Evolutionary conservation across 2,888 invertebrate genomes (phyloP).

Genomic region (Mylabris sibirica): DNA sequence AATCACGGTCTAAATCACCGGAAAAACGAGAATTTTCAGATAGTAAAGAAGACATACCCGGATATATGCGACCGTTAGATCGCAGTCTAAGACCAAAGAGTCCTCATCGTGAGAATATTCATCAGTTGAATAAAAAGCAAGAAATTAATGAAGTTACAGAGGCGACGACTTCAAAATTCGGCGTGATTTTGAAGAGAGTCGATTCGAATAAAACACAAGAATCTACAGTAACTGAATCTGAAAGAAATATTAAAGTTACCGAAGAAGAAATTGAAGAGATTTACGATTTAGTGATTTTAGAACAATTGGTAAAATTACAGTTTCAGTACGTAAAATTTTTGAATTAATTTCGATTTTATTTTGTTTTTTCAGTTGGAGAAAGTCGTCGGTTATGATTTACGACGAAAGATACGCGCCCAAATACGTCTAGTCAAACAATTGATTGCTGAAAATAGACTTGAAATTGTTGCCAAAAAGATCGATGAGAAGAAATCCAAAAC

Average conservation of each 20-base stretch:
- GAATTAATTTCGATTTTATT: constrained; percentile 11
- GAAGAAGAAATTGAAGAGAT: constrained; percentile 75
- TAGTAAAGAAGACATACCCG: constrained; percentile 27
- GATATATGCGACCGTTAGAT: constrained; percentile 34
- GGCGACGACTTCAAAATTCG: constrained; percentile 67
- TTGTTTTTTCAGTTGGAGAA: constrained; percentile 74
- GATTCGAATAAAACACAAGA: constrained; percentile 64
- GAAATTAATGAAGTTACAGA: constrained; percentile 46
- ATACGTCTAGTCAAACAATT: constrained; percentile 76
- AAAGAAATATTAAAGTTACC: constrained; percentile 55
- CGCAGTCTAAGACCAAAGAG: constrained; percentile 40
- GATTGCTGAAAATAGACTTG: constrained; percentile 56
- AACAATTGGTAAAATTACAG: constrained; percentile 73
- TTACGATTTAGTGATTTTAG: constrained; percentile 73
- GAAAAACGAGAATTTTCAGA: constrained; percentile 26
- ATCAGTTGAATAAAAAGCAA: constrained; percentile 29
- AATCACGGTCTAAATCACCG: constrained; percentile 33
- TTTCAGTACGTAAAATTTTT: background rate
- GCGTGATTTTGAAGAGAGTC: constrained; percentile 70
- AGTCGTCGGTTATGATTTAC: constrained; percentile 78
- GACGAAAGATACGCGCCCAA: constrained; percentile 79
- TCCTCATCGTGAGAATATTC: constrained; percentile 39
- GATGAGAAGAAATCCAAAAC: constrained; percentile 28
- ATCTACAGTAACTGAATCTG: constrained; percentile 61
- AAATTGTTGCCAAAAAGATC: constrained; percentile 43